Evolutionary conservation across 2,797 vertebrate species (phyloP), one percentile per base, ranked within the genome.

Genomic region (Danio kyathit): DNA sequence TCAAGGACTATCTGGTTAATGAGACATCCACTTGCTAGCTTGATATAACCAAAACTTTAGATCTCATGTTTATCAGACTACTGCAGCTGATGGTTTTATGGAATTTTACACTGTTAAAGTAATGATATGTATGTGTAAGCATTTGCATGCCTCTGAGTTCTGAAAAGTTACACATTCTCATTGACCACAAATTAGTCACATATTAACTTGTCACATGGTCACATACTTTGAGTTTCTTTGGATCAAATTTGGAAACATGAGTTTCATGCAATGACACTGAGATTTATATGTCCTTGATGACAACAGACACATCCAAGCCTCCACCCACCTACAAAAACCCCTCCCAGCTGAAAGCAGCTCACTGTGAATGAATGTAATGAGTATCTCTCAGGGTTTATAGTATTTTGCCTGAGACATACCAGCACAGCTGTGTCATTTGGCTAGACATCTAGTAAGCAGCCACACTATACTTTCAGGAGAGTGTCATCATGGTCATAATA

Each of bases 351-450:
- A 54, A 59, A 70, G 40, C 54, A 56, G n/a, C 29, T 64, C 81
- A 70, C 12, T 69, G 17, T 59, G 44, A n/a, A 79, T 61, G 52
- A 59, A 49, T 19, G n/a, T 70, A 74, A 70, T 69, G 10, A 71
- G 10, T 41, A 51, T 71, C 46, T 71, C 56, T 51, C 19, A 41
- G 60, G 48, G 49, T 72, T 80, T 19, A 65, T 75, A 63, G 73
- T 48, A 40, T 48, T 65, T 38, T 4, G 5, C 51, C 9, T 17
- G 19, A 74, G 60, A 80, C 69, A 73, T 80, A 46, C 49, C 60
- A 57, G 14, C 38, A 52, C 19, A 46, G 60, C 48, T 48, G 11
- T 72, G 69, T 65, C 40, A 80, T 73, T 44, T 13, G 14, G 51
- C 78, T 19, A 56, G 76, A 61, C 6, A 7, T 41, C n/a, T 79